Conservation (phyloP, 2,797 vertebrate species). For the Coregonus sp. region DNA sequence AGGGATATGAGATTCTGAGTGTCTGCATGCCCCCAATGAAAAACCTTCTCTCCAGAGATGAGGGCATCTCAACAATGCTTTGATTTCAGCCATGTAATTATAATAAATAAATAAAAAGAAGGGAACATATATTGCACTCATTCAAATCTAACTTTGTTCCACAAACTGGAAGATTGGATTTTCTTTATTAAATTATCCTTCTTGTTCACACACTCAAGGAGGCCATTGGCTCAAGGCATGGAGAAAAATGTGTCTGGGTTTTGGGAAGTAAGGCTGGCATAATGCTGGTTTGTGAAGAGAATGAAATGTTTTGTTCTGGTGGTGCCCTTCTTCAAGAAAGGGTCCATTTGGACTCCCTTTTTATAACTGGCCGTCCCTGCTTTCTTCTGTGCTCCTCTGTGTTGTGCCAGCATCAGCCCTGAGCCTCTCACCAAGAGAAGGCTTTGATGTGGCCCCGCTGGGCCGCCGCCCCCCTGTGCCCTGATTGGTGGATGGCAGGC, state of each 20-base stretch:
- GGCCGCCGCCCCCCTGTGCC: slow-evolving; percentile 82
- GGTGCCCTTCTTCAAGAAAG: slow-evolving; percentile 84
- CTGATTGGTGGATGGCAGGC: slow-evolving; percentile 86
- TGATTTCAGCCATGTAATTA: slow-evolving; percentile 80
- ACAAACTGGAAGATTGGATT: slow-evolving; percentile 85
- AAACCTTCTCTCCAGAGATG: slow-evolving; percentile 60
- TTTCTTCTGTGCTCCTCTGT: slow-evolving; percentile 84
- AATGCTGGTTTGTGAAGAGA: slow-evolving; percentile 83
- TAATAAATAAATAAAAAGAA: slow-evolving; percentile 68
- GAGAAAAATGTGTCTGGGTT: slow-evolving; percentile 88
- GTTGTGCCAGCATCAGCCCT: slow-evolving; percentile 92
- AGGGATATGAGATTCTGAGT: slow-evolving; percentile 44
- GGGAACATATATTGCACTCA: slow-evolving; percentile 77
- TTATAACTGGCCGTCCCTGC: slow-evolving; percentile 81
- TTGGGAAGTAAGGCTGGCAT: slow-evolving; percentile 76
- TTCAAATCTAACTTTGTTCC: slow-evolving; percentile 83
- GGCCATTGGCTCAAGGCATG: slow-evolving; percentile 84
- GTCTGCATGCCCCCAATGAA: slow-evolving; percentile 48
- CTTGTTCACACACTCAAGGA: slow-evolving; percentile 98
- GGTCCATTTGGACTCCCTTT: slow-evolving; percentile 80
- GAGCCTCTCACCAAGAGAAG: slow-evolving; percentile 85
- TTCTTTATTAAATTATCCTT: slow-evolving; percentile 88
- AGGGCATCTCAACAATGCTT: slow-evolving; percentile 67
- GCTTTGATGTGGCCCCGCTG: slow-evolving; percentile 96
- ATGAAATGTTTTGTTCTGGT: slow-evolving; percentile 93